These are phyloP conservation scores for Danio albolineatus DNA, from an alignment of 2,797 vertebrate species.

Conservation along the genomic window DNA sequence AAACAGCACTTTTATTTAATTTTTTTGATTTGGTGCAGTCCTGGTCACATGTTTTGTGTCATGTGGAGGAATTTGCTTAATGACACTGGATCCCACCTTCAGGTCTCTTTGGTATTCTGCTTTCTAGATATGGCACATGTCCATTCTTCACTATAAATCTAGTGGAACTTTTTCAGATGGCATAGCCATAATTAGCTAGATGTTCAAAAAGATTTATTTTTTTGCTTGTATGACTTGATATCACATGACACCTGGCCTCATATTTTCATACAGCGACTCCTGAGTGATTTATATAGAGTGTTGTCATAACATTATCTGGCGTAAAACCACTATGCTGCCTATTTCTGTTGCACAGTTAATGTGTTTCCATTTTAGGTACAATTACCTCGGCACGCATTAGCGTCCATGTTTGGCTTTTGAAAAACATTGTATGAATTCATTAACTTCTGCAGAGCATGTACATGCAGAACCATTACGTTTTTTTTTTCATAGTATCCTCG, in stretches of 20 bases:
- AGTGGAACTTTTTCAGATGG: not conserved
- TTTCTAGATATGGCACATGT: not conserved
- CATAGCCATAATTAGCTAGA: not conserved
- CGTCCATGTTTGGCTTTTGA: not conserved
- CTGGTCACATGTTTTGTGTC: no score
- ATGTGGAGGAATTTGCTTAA: no score
- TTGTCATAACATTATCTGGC: not conserved
- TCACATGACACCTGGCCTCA: not conserved
- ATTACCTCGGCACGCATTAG: not conserved
- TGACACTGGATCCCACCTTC: no score
- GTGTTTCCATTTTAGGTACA: slow-evolving; percentile 30
- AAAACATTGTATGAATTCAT: slow-evolving; percentile 17
- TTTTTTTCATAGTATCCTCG: not conserved
- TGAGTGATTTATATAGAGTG: slow-evolving; percentile 4
- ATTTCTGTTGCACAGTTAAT: slow-evolving; percentile 5
- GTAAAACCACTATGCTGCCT: not conserved
- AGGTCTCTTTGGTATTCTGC: not conserved
- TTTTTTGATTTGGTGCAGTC: no score
- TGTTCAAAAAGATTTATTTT: not conserved
- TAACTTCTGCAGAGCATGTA: not conserved
- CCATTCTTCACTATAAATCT: not conserved
- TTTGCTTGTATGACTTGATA: not conserved
- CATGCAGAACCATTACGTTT: slow-evolving; percentile 6
- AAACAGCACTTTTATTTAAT: no score
- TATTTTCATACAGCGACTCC: slow-evolving; percentile 19